Conservation (phyloP, 2,113 vertebrate species). For the Hippocampus zosterae region DNA sequence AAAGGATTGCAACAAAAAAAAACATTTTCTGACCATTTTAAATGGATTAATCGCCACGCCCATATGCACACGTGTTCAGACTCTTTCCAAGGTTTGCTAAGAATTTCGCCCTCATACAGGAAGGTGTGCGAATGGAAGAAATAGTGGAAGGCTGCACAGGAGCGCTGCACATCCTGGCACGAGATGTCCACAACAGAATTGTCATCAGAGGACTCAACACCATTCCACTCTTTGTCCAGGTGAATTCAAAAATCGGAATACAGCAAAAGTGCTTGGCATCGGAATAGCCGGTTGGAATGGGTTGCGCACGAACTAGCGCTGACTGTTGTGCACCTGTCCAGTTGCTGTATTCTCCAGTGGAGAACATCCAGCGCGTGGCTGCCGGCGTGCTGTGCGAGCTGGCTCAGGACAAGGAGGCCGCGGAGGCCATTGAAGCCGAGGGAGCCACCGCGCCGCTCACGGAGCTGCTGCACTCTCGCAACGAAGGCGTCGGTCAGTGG, state of each 20-base stretch:
- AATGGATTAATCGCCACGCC: neutral
- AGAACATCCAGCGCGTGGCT: constrained; percentile 98
- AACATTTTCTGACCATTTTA: neutral
- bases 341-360: constrained; percentile 96
- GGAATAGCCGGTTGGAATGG: neutral
- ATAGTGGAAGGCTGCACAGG: constrained; percentile 98
- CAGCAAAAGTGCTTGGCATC: no score
- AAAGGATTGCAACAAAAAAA: no score
- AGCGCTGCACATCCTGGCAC: constrained; percentile 94
- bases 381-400: constrained; percentile 96
- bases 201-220: constrained; percentile 97
- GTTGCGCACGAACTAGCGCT: neutral
- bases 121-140: constrained; percentile 98
- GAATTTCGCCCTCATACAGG: constrained; percentile 60
- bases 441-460: constrained; percentile 96
- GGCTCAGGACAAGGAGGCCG: constrained; percentile 97
- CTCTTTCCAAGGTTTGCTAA: neutral
- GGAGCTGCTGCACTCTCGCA: constrained; percentile 93
- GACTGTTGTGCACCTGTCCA: constrained; percentile 37
- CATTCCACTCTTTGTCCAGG: constrained; percentile 98
- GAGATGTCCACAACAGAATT: constrained; percentile 95
- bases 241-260: constrained; percentile 39
- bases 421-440: constrained; percentile 95
- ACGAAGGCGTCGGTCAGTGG: constrained; percentile 91
- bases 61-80: no score